A percentile compares a stretch with the other conserved stretches of the same genome.
phyloP scores from a whole-genome alignment of 2,797 vertebrate species.

The Sarcoramphus papa region DNA sequence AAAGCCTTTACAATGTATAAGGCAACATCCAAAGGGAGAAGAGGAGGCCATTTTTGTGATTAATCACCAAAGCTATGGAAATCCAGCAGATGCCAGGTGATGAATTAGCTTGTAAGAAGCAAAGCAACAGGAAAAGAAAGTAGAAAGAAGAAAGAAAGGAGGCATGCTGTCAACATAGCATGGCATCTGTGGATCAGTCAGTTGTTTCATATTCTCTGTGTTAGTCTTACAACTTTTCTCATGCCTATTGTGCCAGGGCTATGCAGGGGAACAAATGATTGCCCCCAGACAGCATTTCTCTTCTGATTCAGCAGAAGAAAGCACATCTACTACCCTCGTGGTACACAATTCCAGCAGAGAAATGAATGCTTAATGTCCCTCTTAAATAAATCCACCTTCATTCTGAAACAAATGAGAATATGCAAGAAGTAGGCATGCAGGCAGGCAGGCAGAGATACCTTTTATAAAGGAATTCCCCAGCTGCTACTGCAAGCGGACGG shows the following conservation, averaged over 20 bases:
- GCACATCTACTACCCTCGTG: not conserved
- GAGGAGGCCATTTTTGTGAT: conserved; percentile 28
- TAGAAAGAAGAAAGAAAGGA: not conserved
- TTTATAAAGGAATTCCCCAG: conserved; percentile 86
- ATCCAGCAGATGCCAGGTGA: conserved; percentile 29
- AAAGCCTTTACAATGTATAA: conserved; percentile 18
- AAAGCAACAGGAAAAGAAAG: conserved; percentile 7
- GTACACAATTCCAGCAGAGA: not conserved
- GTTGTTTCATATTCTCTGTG: not conserved
- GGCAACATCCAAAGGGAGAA: conserved; percentile 41
- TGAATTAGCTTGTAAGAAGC: not conserved
- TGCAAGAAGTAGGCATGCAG: not conserved
- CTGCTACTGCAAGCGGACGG: conserved; percentile 83
- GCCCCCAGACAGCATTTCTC: not conserved
- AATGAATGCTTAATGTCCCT: not conserved
- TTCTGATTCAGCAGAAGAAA: not conserved
- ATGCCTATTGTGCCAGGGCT: not conserved
- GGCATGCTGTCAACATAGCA: not conserved
- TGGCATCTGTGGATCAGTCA: not conserved
- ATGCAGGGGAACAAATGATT: not conserved
- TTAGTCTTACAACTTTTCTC: not conserved
- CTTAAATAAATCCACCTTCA: conserved; percentile 5
- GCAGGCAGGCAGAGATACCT: conserved; percentile 73
- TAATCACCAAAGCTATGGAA: conserved; percentile 39
- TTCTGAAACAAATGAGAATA: not conserved